Evolutionary conservation across 2,888 invertebrate genomes (phyloP), one percentile per base, ranked within the genome.

Genomic region (Perdita meconis): DNA sequence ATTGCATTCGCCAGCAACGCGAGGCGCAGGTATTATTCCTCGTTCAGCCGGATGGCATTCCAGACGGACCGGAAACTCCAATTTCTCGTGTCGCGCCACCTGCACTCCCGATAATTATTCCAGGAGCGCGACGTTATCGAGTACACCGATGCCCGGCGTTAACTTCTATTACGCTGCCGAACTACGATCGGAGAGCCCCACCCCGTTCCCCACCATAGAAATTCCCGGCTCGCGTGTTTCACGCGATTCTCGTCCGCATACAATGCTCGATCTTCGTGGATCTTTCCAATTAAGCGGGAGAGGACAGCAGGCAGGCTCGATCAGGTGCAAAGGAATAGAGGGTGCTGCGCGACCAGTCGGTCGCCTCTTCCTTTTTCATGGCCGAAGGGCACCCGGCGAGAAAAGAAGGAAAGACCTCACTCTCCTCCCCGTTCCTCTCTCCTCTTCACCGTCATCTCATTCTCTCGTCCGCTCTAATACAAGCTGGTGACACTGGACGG

Each of bases 251-350:
- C 60, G 80, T 78, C 77, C 73, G 66, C 82, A 73, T 80, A 83
- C 84, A 85, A 83, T 82, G 78, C 61, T 68, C 78, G 78, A 78
- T 85, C 85, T 78, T 77, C 81, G 83, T 83, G 86, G 74, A 81
- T 85, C 84, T 83, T 85, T 83, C 83, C 85, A 85, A 85, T 85
- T 85, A 85, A 85, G 76, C 69, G 72, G 65, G 68, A 65, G 78
- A 40, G 70, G 59, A 59, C 53, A 55, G 47, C 47, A 10, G 68
- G 30, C 55, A 26, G 30, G 26, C 40, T 30, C 77, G 78, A 85
- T 85, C 85, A 85, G 86, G 79, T 85, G 84, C 85, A 79, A 86
- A 88, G 88, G 73, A 87, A 85, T 85, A 87, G 89, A 69, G 55
- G 60, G 63, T 86, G 89, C 87, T 86, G 87, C 16, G 22, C 44